Percentiles rank a stretch among this genome's conserved stretches.
Evolutionary conservation across 2,888 invertebrate genomes (phyloP).

Genomic region (Pristionchus arcanus): DNA sequence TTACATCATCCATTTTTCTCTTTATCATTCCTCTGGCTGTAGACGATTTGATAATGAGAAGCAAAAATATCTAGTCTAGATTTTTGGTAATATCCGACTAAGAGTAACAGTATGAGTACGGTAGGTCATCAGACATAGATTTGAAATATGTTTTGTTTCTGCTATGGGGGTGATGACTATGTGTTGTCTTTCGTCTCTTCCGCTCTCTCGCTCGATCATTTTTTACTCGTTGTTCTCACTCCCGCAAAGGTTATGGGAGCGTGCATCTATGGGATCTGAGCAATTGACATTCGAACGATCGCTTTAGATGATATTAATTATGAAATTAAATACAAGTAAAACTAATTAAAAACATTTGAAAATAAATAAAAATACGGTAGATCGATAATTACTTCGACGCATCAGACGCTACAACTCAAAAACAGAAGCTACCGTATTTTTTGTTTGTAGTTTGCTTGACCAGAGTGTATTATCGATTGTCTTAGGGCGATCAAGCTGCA

Average conservation of each 20-base stretch:
- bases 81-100: background rate
- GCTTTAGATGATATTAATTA: background rate
- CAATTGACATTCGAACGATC: background rate
- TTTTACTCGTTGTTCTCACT: constrained; percentile 46
- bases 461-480: constrained; percentile 19
- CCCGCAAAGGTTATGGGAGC: constrained; percentile 52
- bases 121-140: background rate
- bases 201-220: constrained; percentile 21
- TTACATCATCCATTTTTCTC: too few relatives aligned
- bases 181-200: constrained; percentile 41
- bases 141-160: constrained; percentile 26
- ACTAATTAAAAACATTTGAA: background rate
- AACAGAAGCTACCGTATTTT: background rate
- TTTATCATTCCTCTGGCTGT: too few relatives aligned
- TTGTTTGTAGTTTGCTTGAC: constrained; percentile 1
- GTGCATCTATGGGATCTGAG: background rate
- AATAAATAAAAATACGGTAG: background rate
- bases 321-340: background rate
- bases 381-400: background rate
- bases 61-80: too few relatives aligned
- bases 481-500: background rate
- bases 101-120: background rate
- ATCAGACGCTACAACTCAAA: background rate
- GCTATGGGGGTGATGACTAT: background rate
- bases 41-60: too few relatives aligned